These are phyloP conservation scores for Spisula subtruncata DNA, from an alignment of 2,888 invertebrate genomes.

Conservation along the genomic window DNA sequence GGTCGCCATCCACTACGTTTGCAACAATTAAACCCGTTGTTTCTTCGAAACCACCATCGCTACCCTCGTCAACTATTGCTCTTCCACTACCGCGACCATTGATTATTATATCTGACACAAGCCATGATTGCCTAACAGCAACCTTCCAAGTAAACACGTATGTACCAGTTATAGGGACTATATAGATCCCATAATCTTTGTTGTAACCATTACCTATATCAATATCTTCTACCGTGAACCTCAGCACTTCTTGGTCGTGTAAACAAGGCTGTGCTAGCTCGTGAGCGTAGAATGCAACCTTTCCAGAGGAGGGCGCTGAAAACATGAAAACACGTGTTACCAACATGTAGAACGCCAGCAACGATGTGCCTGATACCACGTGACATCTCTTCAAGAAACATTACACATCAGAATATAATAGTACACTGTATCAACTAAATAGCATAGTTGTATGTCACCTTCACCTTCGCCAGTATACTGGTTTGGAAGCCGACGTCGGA, in stretches of 20 bases:
- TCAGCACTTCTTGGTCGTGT: not conserved
- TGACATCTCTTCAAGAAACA: not conserved
- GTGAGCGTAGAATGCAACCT: not conserved
- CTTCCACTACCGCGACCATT: not conserved
- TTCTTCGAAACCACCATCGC: not conserved
- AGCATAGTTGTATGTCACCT: no score
- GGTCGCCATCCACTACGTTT: not conserved
- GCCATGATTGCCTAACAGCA: not conserved
- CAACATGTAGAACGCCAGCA: not conserved
- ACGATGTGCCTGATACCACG: not conserved
- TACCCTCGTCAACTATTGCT: not conserved
- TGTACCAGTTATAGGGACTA: not conserved
- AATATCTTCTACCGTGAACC: not conserved
- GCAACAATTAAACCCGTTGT: not conserved
- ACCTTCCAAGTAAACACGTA: not conserved
- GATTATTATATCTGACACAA: not conserved
- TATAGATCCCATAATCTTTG: not conserved
- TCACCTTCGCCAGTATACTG: no score
- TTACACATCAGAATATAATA: no score
- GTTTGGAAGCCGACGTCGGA: no score
- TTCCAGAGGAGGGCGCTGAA: not conserved
- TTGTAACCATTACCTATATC: not conserved
- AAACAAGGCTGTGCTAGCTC: not conserved
- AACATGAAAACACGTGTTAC: not conserved
- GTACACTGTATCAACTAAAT: no score